A percentile compares a stretch with the other conserved stretches of the same genome.
Conservation (phyloP, 2,113 vertebrate species). For the Lophius piscatorius region DNA sequence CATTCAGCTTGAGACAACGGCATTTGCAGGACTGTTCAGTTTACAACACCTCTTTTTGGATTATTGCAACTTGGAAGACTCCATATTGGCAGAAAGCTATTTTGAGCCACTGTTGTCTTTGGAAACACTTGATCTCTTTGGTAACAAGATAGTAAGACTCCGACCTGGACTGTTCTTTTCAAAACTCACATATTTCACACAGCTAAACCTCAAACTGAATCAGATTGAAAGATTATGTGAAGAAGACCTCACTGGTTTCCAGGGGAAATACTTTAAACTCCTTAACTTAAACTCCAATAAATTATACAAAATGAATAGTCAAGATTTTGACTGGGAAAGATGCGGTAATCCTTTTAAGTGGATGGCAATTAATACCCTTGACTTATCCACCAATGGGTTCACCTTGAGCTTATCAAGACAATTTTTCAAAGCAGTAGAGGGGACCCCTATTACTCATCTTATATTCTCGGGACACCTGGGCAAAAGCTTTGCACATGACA, state of each 20-base stretch:
- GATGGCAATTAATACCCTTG: slow-evolving; percentile 75
- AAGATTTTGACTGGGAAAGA: slow-evolving; percentile 69
- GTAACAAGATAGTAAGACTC: slow-evolving; percentile 79
- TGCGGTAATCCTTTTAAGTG: slow-evolving; percentile 87
- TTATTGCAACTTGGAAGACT: slow-evolving; percentile 72
- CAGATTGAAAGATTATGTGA: slow-evolving; percentile 79
- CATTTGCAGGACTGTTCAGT: slow-evolving; percentile 81
- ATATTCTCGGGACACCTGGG: slow-evolving; percentile 72
- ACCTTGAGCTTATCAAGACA: neutral
- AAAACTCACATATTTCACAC: slow-evolving; percentile 74
- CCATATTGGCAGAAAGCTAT: slow-evolving; percentile 80
- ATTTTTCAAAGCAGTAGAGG: slow-evolving; percentile 79
- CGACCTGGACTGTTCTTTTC: slow-evolving; percentile 83
- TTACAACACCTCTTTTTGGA: slow-evolving; percentile 78
- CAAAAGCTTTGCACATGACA: slow-evolving; percentile 78
- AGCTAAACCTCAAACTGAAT: slow-evolving; percentile 80
- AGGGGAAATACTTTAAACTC: slow-evolving; percentile 77
- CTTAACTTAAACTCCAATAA: slow-evolving; percentile 70
- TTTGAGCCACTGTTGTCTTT: slow-evolving; percentile 85
- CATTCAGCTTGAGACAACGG: slow-evolving; percentile 76
- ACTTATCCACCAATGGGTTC: slow-evolving; percentile 76
- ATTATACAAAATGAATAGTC: slow-evolving; percentile 2
- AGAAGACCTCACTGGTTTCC: slow-evolving; percentile 82
- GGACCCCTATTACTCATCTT: slow-evolving; percentile 77
- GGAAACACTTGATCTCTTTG: slow-evolving; percentile 78